These are phyloP conservation scores for Pachypanchax playfairii DNA, from an alignment of 2,113 vertebrate species.

Conservation along the genomic window DNA sequence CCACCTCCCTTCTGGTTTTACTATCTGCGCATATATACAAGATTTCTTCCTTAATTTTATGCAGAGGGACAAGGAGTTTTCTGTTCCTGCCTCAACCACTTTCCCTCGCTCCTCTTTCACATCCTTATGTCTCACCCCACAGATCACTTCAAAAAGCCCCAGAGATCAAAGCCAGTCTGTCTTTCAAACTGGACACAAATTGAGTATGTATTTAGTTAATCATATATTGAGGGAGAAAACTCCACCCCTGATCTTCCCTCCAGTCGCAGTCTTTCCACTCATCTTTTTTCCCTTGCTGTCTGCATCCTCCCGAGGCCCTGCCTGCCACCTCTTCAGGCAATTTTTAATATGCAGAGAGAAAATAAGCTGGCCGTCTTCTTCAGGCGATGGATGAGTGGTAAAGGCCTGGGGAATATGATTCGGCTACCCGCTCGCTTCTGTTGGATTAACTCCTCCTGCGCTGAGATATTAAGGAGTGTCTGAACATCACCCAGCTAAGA, in stretches of 20 bases:
- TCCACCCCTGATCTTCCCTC: slow-evolving; percentile 16
- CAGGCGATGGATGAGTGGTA: slow-evolving; percentile 51
- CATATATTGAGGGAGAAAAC: slow-evolving; percentile 61
- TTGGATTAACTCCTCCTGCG: slow-evolving; percentile 63
- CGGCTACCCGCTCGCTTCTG: slow-evolving; percentile 41
- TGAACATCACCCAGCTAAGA: slow-evolving; percentile 11
- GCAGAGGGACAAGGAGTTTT: slow-evolving; percentile 33
- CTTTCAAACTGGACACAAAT: slow-evolving; percentile 68
- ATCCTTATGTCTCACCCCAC: slow-evolving; percentile 33
- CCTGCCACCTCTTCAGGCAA: slow-evolving; percentile 49
- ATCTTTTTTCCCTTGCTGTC: slow-evolving; percentile 9
- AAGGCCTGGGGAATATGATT: slow-evolving; percentile 50
- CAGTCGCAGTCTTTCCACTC: slow-evolving; percentile 39
- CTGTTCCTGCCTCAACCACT: slow-evolving; percentile 42
- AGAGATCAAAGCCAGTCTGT: slow-evolving; percentile 71
- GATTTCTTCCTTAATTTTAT: slow-evolving; percentile 40
- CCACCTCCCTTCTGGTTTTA: not conserved
- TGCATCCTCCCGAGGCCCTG: slow-evolving; percentile 43
- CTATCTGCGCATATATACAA: slow-evolving; percentile 6
- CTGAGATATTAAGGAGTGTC: slow-evolving; percentile 15
- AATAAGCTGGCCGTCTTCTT: slow-evolving; percentile 55
- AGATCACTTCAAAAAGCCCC: slow-evolving; percentile 73
- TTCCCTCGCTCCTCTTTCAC: slow-evolving; percentile 22
- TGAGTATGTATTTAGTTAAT: slow-evolving; percentile 67
- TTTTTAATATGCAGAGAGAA: slow-evolving; percentile 65